Evolutionary conservation across 2,797 vertebrate species (phyloP), one percentile per base, ranked within the genome.

Genomic region (Gila robusta): DNA sequence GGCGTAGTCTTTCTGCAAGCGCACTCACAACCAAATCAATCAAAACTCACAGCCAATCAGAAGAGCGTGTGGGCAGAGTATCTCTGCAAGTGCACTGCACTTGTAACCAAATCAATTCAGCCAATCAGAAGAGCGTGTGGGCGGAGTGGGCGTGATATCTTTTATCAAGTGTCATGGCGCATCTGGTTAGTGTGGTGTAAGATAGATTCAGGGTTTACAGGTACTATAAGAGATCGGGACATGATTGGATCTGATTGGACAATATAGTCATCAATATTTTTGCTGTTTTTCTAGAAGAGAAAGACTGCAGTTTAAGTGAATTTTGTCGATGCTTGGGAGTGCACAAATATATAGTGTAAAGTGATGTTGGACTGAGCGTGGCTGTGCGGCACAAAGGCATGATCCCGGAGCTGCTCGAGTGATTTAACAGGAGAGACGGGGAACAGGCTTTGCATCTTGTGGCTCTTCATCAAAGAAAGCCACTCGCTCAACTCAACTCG

Each of bases 391-490:
- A 59, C 8, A 21, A 26, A 49, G 2, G 23, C 69, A 64, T 54
- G 70, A 49, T 66, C 32, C 62, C 49, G 19, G 32, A 59, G 72
- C n/a, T 3, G 16, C 21, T 23, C 62, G 44, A 70, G 28, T 35
- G 35, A n/a, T 79, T 67, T 52, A 84, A 76, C n/a, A 39, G 41
- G 26, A 74, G 47, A 26, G 62, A 23, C 21, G n/a, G 64, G 83
- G 47, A 37, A 14, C n/a, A 7, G n/a, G 71, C 32, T 41, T 71
- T 1, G 26, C 69, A 76, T 89, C 89, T 88, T 73, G 70, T 85
- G 83, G 77, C 69, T 82, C 59, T 80, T 87, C 84, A 85, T 90
- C 86, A 83, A 82, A 85, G 84, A 54, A 17, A 81, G 85, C 66
- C 70, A 80, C 84, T 77, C 73, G 77, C 79, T 52, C 82, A 83